phyloP scores from a whole-genome alignment of 2,888 invertebrate genomes.

The Hedychridium roseum region DNA sequence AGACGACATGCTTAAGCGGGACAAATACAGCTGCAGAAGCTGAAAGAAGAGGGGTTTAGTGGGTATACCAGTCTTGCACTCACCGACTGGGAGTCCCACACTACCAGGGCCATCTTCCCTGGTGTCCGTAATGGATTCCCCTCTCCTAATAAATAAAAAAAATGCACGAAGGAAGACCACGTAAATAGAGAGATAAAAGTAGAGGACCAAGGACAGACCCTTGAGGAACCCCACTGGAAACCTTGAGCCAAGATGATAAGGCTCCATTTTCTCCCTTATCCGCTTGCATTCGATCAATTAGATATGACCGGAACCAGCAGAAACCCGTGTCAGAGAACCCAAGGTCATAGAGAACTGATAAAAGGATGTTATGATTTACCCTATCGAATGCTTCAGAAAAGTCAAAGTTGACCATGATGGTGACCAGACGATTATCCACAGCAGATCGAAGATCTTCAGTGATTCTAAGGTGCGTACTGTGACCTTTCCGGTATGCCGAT shows the following conservation, averaged over 20 bases:
- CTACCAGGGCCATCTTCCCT: too few relatives aligned
- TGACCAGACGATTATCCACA: constrained; percentile 30
- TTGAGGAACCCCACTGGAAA: constrained; percentile 6
- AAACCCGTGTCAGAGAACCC: constrained; percentile 64
- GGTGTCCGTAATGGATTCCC: too few relatives aligned
- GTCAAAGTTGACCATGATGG: constrained; percentile 36
- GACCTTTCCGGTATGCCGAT: too few relatives aligned
- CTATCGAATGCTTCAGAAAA: constrained; percentile 46
- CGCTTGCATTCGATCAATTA: constrained; percentile 5
- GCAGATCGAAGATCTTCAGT: constrained; percentile 34
- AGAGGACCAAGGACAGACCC: constrained; percentile 16
- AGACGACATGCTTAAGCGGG: too few relatives aligned
- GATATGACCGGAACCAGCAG: constrained; percentile 21
- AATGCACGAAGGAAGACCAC: constrained; percentile 5
- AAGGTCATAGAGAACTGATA: constrained; percentile 26
- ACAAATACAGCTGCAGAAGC: too few relatives aligned
- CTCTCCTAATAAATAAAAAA: too few relatives aligned
- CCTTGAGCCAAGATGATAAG: not conserved
- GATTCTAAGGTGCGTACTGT: constrained; percentile 32
- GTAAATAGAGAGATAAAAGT: constrained; percentile 7
- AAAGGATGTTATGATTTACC: constrained; percentile 30
- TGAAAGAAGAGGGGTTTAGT: too few relatives aligned
- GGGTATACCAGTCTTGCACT: too few relatives aligned
- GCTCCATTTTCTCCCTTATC: not conserved
- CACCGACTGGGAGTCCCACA: too few relatives aligned